Evolutionary conservation across 2,113 vertebrate species (phyloP), one percentile per base, ranked within the genome.

Genomic region (Pelobates fuscus): DNA sequence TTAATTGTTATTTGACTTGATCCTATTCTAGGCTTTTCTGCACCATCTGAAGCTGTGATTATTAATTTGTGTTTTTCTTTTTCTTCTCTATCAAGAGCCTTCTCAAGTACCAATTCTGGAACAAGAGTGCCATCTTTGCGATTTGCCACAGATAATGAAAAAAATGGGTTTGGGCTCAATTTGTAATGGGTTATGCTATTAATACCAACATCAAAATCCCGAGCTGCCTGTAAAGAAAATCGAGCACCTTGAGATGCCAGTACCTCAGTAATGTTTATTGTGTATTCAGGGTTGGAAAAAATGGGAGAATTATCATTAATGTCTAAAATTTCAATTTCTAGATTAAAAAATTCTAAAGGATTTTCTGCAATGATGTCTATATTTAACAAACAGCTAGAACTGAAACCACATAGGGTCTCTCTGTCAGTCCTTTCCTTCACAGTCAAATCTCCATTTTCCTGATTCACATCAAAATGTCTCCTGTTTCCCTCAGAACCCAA

Each of bases 261-360:
- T 15, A 90, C 87, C 81, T 95, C 93, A 43, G 85, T 88, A 41
- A 93, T 76, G 81, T 91, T 90, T 10, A 93, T 78, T 41, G 88
- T 87, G 71, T 91, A 85, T 76, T 92, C 91, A 46, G 80, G 84
- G 52, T 86, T 89, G 3, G 92, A 86, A 77, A 94, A 95, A 65
- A 81, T 86, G 24, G 94, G 91, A 0, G 88, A 84, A 25, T 95
- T 95, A 80, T 95, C 93, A 82, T 96, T 94, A 63, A 94, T 91
- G 78, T 96, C 92, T 30, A 87, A 70, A 55, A 94, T 87, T 65
- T 94, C 89, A 79, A 95, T 89, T 76, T 89, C 81, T 7, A 93
- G 84, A 27, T 88, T 87, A 6, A 86, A 71, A 5, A 88, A 84
- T 8, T 87, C 83, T 26, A 92, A 78, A 61, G 90, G 91, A 7